Evolutionary conservation across 2,888 invertebrate species (phyloP).

Genomic region (Lithophane ornitopus): DNA sequence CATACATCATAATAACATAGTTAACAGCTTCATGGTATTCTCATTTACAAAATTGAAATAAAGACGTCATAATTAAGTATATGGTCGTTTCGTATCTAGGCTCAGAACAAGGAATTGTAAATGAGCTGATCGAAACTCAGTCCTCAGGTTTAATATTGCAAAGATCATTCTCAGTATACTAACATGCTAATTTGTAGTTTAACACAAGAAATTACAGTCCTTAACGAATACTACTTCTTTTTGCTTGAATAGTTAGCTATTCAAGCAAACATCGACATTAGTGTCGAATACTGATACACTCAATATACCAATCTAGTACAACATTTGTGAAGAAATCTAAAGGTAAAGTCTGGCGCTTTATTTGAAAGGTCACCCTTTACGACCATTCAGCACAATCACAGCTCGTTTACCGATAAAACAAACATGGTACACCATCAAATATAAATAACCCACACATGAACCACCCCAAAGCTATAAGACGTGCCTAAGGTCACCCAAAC

Average conservation of each 20-base stretch:
- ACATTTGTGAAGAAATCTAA: background rate
- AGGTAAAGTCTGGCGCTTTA: background rate
- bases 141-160: background rate
- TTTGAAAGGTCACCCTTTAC: slow-evolving; percentile 13
- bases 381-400: slow-evolving; percentile 31
- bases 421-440: slow-evolving; percentile 21
- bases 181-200: background rate
- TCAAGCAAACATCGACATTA: no score
- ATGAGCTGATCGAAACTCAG: no score
- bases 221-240: background rate
- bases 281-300: no score
- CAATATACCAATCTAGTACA: background rate
- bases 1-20: no score
- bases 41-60: no score
- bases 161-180: background rate
- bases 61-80: background rate
- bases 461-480: slow-evolving; percentile 16
- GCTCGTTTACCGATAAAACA: slow-evolving; percentile 22
- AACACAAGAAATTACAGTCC: background rate
- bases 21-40: no score
- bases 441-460: slow-evolving; percentile 9
- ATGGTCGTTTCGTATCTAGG: background rate
- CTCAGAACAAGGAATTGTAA: background rate
- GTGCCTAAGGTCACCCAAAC: slow-evolving; percentile 55
- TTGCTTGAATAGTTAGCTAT: no score